Evolutionary conservation across 2,888 invertebrate species (phyloP).

Genomic region (Acronicta psi): DNA sequence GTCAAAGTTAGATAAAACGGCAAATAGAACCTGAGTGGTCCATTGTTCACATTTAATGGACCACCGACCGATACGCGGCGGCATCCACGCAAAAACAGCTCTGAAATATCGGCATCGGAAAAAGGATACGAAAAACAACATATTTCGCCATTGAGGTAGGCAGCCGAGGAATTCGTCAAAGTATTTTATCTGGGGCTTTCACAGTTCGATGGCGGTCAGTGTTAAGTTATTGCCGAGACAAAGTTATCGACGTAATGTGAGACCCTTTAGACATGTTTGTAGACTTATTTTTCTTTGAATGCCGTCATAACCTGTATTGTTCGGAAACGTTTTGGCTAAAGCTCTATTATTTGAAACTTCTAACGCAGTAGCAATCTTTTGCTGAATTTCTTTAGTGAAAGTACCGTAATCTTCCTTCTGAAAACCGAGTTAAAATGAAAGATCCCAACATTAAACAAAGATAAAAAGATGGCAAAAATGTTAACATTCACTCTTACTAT

Average conservation of each 20-base stretch:
- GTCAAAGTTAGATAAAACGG: slow-evolving; percentile 85
- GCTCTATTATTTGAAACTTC: slow-evolving; percentile 28
- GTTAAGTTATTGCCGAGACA: slow-evolving; percentile 81
- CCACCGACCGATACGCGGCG: slow-evolving; percentile 80
- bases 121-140: slow-evolving; percentile 81
- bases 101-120: slow-evolving; percentile 76
- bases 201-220: slow-evolving; percentile 83
- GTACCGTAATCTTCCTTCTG: slow-evolving; percentile 66
- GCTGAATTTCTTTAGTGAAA: slow-evolving; percentile 54
- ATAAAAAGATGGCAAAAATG: slow-evolving; percentile 59
- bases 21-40: slow-evolving; percentile 82
- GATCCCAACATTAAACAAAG: slow-evolving; percentile 56
- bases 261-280: slow-evolving; percentile 62
- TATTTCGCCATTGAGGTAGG: slow-evolving; percentile 81
- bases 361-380: slow-evolving; percentile 20
- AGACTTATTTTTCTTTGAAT: slow-evolving; percentile 46
- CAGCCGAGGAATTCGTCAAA: slow-evolving; percentile 83
- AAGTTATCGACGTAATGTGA: slow-evolving; percentile 77
- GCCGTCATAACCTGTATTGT: slow-evolving; percentile 21
- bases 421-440: slow-evolving; percentile 65
- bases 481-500: slow-evolving; percentile 58
- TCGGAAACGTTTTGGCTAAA: slow-evolving; percentile 26
- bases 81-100: slow-evolving; percentile 78
- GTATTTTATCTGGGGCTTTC: slow-evolving; percentile 85
- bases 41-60: slow-evolving; percentile 86